Evolutionary conservation across 1,140 invertebrate genomes (phyloP), one percentile per base, ranked within the genome.

Genomic region (Steinernema feltiae): DNA sequence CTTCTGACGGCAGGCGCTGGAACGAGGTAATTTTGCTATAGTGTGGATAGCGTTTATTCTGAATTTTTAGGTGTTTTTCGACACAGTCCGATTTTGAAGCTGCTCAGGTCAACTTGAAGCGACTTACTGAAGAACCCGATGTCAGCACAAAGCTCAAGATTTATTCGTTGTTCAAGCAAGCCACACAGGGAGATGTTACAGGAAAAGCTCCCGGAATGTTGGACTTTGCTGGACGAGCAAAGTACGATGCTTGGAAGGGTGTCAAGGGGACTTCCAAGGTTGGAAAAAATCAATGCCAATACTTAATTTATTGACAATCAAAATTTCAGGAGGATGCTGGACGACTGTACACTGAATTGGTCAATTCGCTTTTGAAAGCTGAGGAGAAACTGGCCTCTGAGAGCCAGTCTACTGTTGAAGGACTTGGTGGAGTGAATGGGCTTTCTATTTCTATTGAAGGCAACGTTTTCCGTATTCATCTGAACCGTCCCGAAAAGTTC

Each of bases 401-500:
- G 2, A 27, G 53, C 24, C 53, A 63, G 53, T 29, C 75, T 18
- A 74, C 76, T 2, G 30, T 79, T 29, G 75, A 77, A n/a, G 78
- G 78, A 18, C 46, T 79, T n/a, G 71, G 79, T 15, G 48, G 83
- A 46, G 86, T 88, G 15, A 82, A 87, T 70, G 79, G 82, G 46
- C 79, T 75, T 74, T 75, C 70, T 17, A 75, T 76, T 72, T 84
- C 32, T 48, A 78, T 84, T 15, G 80, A 89, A 70, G 88, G 89
- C 82, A 88, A 89, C 78, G 87, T 92, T 1, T 88, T 88, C 76
- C 89, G 88, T 71, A 90, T 96, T n/a, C 90, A 87, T 71, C 89
- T 93, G 48, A 92, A 93, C 87, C 89, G 90, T 70, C 92, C 92
- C 7, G 81, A 86, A 41, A 92, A 91, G 81, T 92, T 91, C 84